phyloP scores from a whole-genome alignment of 2,888 invertebrate species.

The Macrosiphum euphorbiae region DNA sequence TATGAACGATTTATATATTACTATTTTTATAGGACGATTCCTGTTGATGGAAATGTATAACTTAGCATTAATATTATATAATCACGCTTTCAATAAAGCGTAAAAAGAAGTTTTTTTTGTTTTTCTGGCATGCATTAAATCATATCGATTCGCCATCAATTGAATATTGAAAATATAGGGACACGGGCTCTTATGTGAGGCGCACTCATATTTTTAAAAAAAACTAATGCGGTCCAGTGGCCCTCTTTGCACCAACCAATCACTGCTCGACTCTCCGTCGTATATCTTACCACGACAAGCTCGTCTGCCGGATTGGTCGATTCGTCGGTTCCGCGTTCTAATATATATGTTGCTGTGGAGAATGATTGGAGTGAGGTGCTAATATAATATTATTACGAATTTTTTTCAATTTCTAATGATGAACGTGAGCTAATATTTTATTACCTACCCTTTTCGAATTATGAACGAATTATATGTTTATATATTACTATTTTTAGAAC shows the following conservation, averaged over 20 bases:
- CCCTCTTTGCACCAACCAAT: not conserved
- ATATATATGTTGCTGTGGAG: not conserved
- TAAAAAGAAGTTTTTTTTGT: not conserved
- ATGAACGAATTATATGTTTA: too few species aligned
- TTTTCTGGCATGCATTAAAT: not conserved
- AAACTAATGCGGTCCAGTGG: not conserved
- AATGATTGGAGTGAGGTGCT: too few species aligned
- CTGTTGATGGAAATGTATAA: not conserved
- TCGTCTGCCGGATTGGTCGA: not conserved
- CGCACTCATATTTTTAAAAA: not conserved
- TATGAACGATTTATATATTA: not conserved
- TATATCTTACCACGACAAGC: not conserved
- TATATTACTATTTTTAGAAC: not conserved
- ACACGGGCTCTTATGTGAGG: not conserved
- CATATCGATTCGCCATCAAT: not conserved
- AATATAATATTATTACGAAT: not conserved
- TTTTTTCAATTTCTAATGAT: not conserved
- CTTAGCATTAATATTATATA: not conserved
- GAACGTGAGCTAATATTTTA: not conserved
- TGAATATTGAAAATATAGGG: not conserved
- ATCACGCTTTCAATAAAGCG: too few species aligned
- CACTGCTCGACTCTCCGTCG: not conserved
- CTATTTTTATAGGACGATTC: not conserved
- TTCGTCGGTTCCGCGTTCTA: not conserved
- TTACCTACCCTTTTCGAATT: not conserved